Conservation (phyloP, 2,888 invertebrate species). For the Anticlea derivata region DNA sequence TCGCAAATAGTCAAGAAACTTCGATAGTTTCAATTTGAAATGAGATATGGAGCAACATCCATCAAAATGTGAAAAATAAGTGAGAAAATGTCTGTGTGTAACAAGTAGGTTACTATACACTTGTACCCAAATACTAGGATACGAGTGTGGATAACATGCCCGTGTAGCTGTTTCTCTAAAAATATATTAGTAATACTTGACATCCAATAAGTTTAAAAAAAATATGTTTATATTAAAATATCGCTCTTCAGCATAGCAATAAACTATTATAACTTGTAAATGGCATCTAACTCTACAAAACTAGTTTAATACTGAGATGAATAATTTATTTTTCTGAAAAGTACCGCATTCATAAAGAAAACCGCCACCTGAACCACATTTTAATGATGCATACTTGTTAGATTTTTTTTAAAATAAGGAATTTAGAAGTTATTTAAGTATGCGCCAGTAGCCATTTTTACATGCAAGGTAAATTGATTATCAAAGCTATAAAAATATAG, state of each 20-base stretch:
- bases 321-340: slow-evolving; percentile 34
- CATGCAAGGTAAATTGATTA: background rate
- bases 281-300: slow-evolving; percentile 73
- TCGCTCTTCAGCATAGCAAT: slow-evolving; percentile 37
- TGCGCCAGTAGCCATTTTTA: background rate
- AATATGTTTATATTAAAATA: slow-evolving; percentile 48
- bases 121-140: background rate
- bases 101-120: background rate
- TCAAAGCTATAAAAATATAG: background rate
- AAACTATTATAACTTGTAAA: slow-evolving; percentile 53
- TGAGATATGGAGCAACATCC: background rate
- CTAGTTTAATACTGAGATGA: slow-evolving; percentile 75
- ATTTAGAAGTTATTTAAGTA: background rate
- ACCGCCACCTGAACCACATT: slow-evolving; percentile 31
- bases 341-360: slow-evolving; percentile 34
- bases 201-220: slow-evolving; percentile 45
- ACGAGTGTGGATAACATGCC: slow-evolving; percentile 6
- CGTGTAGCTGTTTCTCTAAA: slow-evolving; percentile 24
- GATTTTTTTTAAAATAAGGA: background rate
- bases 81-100: background rate
- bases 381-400: slow-evolving; percentile 8
- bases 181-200: slow-evolving; percentile 42
- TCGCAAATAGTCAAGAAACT: slow-evolving; percentile 20
- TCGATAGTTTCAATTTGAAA: background rate
- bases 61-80: background rate